Evolutionary conservation across 1,140 invertebrate genomes (phyloP), one percentile per base, ranked within the genome.

Genomic region (Drosophila ercepeae): DNA sequence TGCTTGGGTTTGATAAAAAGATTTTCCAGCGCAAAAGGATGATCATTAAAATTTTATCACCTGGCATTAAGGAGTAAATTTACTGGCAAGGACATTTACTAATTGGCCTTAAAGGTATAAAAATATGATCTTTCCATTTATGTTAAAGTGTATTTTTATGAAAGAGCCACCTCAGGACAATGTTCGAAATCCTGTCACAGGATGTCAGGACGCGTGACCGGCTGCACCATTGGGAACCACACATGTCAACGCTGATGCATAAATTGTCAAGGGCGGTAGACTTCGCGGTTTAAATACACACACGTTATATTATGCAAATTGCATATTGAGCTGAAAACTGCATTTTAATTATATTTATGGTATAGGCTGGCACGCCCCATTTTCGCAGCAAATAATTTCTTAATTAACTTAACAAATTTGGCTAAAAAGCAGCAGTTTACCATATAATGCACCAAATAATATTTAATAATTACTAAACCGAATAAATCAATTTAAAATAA

Each of bases 1-100:
- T 67, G 67, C 34, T 57, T 32, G 50, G 39, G 36, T 55, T 71
- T 76, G 81, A 86, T 86, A 86, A 86, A 81, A 57, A 81, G 81
- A 88, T 88, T 88, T 68, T 60, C 57, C 41, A 63, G 45, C n/a
- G 36, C 23, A 29, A 34, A 48, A 48, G 52, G 53, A 21, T 50
- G 48, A 50, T 57, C 74, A 60, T 84, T 49, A 73, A 74, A 65
- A 51, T 46, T 68, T 82, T 16, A 50, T 49, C 32, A 8, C 9
- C 11, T 11, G 48, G 34, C 45, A 49, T 34, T 36, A 39, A 16
- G 23, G 8, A 16, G 21, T 8, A 27, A 27, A 21, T 5, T 21
- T 21, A 29, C 27, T 29, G 27, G 27, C 16, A 53, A 55, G 4
- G 41, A 14, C 34, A 34, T 18, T 45, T 9, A 23, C 41, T 59